Evolutionary conservation across 2,113 vertebrate genomes (phyloP), one percentile per base, ranked within the genome.

Genomic region (Prolemur simus): DNA sequence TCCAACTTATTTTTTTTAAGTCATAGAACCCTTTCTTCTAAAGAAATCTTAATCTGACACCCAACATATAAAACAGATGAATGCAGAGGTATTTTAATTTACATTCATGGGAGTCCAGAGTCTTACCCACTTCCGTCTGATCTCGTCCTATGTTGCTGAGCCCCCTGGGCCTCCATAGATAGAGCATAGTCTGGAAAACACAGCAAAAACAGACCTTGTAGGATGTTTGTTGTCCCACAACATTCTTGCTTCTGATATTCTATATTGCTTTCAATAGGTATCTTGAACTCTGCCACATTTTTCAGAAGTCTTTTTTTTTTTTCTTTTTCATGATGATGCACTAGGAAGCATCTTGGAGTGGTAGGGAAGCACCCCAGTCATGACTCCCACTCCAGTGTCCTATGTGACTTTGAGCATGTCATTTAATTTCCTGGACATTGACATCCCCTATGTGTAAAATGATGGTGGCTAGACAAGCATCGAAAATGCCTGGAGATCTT

Each of bases 1-100:
- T 94, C 52, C 20, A 89, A 15, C 25, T 32, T 17, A 80, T 73
- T 95, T 73, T 73, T 94, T 96, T 81, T 71, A 86, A 96, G 93
- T 58, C 63, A 86, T 52, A 86, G 60, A 85, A 52, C 2, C 21
- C 49, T 82, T 91, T 91, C 39, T 95, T 86, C 34, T 64, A 91
- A 95, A 64, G 63, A 80, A 83, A 89, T 56, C 87, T 88, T 88
- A 60, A 80, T 86, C 78, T 76, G 32, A 84, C 9, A 66, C 49
- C 64, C 45, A 60, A 14, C 85, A 52, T 69, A 15, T 85, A 86
- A 80, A 87, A 52, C 14, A 29, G 52, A 73, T 47, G 13, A 80
- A 45, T 63, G 42, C 42, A 64, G 21, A 74, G 29, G 3, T 89
- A 5, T 58, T 90, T 97, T 15, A 54, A 86, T 87, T 95, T 74